Evolutionary conservation across 2,797 vertebrate genomes (phyloP).

Genomic region (Cottoperca gobio): DNA sequence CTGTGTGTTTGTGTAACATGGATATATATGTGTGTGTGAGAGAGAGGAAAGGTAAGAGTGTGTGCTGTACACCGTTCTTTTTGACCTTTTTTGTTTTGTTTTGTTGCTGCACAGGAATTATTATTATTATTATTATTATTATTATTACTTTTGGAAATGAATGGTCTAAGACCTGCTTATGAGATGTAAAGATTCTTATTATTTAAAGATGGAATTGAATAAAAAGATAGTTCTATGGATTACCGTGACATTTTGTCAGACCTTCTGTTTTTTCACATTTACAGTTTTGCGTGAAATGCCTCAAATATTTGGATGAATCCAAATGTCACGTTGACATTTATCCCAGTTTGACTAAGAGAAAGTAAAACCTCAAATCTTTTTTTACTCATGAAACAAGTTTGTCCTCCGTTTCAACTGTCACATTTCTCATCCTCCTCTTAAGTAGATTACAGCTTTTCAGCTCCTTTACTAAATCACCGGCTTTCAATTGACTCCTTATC

Average conservation of each 20-base stretch:
- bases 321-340: too few relatives aligned
- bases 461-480: constrained; percentile 66
- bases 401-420: background rate
- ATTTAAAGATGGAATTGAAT: constrained; percentile 82
- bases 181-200: constrained; percentile 82
- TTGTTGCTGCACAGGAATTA: too few relatives aligned
- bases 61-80: constrained; percentile 48
- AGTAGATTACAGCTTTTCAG: constrained; percentile 62
- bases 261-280: too few relatives aligned
- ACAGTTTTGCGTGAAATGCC: too few relatives aligned
- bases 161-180: constrained; percentile 74
- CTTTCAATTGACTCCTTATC: constrained; percentile 72
- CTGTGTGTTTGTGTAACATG: constrained; percentile 11
- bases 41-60: background rate
- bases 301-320: too few relatives aligned
- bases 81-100: constrained; percentile 49
- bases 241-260: too few relatives aligned
- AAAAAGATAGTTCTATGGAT: constrained; percentile 65
- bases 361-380: too few relatives aligned
- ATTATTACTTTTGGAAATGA: constrained; percentile 72
- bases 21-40: constrained; percentile 47
- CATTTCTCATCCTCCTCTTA: constrained; percentile 37
- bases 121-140: constrained; percentile 42
- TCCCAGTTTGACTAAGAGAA: too few relatives aligned
- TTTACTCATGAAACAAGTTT: background rate